A percentile compares a stretch with the other conserved stretches of the same genome.
These are phyloP conservation scores for Odontothrips loti DNA, from an alignment of 2,888 invertebrate genomes.

Conservation along the genomic window DNA sequence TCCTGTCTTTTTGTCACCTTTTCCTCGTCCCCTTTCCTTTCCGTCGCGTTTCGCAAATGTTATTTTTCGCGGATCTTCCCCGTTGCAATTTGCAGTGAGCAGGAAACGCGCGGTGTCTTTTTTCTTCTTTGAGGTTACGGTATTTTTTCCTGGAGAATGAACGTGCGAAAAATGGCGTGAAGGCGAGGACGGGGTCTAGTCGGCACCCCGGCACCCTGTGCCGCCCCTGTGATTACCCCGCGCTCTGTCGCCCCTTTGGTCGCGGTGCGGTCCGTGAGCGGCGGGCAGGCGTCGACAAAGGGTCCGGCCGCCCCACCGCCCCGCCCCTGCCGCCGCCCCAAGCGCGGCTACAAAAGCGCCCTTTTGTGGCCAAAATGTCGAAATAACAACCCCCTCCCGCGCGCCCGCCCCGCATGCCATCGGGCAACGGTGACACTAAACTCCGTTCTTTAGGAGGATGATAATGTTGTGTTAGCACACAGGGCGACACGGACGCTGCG, in stretches of 20 bases:
- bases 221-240: no score
- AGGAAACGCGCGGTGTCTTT: no score
- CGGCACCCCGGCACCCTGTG: no score
- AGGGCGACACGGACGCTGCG: background rate
- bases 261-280: background rate
- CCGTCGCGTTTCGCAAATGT: background rate
- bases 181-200: no score
- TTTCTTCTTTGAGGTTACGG: no score
- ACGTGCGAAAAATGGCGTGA: background rate
- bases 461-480: conserved; percentile 8
- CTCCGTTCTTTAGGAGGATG: background rate
- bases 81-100: no score
- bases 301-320: background rate
- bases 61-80: background rate
- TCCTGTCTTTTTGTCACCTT: no score
- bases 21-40: background rate
- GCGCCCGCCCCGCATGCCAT: background rate
- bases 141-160: no score
- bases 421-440: background rate
- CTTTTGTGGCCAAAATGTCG: background rate
- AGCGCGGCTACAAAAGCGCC: background rate
- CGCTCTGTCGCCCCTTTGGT: background rate
- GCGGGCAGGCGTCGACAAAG: background rate
- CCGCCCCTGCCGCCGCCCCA: no score
- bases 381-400: background rate